A percentile compares a stretch with the other conserved stretches of the same genome.
phyloP scores from a whole-genome alignment of 2,888 invertebrate species.

The Spisula subtruncata region DNA sequence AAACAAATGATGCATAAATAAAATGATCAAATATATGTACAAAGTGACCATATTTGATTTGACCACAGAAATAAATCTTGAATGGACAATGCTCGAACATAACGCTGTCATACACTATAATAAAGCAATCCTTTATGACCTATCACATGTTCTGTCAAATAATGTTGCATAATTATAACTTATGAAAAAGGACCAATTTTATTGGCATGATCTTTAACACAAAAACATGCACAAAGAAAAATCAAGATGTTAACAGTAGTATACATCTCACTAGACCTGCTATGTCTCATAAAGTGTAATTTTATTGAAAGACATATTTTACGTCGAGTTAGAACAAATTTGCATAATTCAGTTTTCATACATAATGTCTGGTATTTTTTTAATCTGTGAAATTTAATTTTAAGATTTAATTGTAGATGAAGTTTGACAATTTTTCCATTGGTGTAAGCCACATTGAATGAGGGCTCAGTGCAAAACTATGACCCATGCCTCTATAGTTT shows the following conservation, averaged over 20 bases:
- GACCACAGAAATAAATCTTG: not conserved
- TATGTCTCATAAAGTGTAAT: too few relatives aligned
- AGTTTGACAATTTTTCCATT: not conserved
- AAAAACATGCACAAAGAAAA: not conserved
- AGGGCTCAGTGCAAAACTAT: too few relatives aligned
- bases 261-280: not conserved
- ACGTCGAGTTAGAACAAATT: not conserved
- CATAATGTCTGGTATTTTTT: not conserved
- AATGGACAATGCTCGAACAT: not conserved
- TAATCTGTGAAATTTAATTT: not conserved
- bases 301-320: not conserved
- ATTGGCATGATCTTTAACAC: not conserved
- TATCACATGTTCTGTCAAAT: not conserved
- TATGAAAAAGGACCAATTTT: not conserved
- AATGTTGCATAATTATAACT: constrained; percentile 6
- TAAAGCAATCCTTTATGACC: not conserved
- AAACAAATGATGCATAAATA: not conserved
- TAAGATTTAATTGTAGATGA: not conserved
- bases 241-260: not conserved
- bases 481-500: too few relatives aligned
- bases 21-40: too few relatives aligned
- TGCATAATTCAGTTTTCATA: not conserved
- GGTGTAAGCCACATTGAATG: too few relatives aligned
- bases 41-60: not conserved
- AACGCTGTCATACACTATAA: not conserved